phyloP scores from a whole-genome alignment of 2,888 invertebrate species.

The Leptarthrus brevirostris region DNA sequence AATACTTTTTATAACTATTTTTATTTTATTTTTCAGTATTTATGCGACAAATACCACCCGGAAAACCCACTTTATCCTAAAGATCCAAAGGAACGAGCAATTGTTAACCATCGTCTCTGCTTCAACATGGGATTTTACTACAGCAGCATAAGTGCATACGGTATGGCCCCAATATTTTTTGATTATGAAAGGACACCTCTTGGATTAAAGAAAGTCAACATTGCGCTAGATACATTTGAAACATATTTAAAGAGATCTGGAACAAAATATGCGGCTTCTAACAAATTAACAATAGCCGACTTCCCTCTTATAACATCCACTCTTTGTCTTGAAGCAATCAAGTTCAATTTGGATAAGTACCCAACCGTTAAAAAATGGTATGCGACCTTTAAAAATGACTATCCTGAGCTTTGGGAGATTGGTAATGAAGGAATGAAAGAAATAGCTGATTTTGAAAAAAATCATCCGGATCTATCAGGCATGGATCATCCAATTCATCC shows the following conservation, averaged over 20 bases:
- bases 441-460: slow-evolving; percentile 74
- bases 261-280: slow-evolving; percentile 75
- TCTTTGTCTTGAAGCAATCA: slow-evolving; percentile 78
- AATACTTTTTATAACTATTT: too few species aligned
- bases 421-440: slow-evolving; percentile 77
- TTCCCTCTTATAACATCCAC: slow-evolving; percentile 78
- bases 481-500: slow-evolving; percentile 82
- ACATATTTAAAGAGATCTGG: slow-evolving; percentile 74
- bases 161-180: slow-evolving; percentile 80
- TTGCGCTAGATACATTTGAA: slow-evolving; percentile 75
- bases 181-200: slow-evolving; percentile 77
- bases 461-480: slow-evolving; percentile 78
- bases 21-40: slow-evolving; percentile 78
- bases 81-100: slow-evolving; percentile 76
- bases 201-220: slow-evolving; percentile 76
- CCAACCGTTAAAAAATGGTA: slow-evolving; percentile 76
- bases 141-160: slow-evolving; percentile 70
- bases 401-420: slow-evolving; percentile 78
- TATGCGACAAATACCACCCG: slow-evolving; percentile 80
- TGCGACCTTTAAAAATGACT: slow-evolving; percentile 74
- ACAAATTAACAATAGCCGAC: slow-evolving; percentile 80
- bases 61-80: slow-evolving; percentile 77
- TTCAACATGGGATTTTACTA: slow-evolving; percentile 84
- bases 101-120: slow-evolving; percentile 82
- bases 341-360: slow-evolving; percentile 74